Evolutionary conservation across 2,113 vertebrate species (phyloP), one percentile per base, ranked within the genome.

Genomic region (Trichomycterus rosablanca): DNA sequence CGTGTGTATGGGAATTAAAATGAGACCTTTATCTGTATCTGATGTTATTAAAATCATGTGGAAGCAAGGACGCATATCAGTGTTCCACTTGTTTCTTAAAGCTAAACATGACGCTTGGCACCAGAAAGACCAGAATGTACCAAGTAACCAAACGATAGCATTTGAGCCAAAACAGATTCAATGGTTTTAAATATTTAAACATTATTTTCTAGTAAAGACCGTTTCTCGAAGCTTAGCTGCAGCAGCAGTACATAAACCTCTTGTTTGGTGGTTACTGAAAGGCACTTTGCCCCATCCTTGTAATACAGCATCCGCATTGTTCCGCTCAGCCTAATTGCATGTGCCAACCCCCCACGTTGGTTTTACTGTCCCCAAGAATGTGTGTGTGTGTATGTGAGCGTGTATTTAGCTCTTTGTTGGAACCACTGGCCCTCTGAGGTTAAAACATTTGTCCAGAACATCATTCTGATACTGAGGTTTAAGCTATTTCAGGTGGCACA

Each of bases 271-370:
- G 24, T 26, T 40, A 26, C 19, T 35, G 10, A 14, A 7, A 19
- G 15, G 7, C 7, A 28, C 45, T 43, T 18, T 65, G 16, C 40
- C 28, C 3, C 4, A 44, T 49, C n/a, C 23, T 4, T 40, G 46
- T 51, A 34, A 19, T 56, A 61, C 35, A 43, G 14, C 45, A 40
- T 53, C 24, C 37, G 4, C 30, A 23, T 59, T 59, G 11, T 35
- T 48, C 15, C 20, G 35, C 5, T 15, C 44, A 28, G 44, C 30
- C 32, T 40, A 37, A 56, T 45, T 52, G 34, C 49, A 19, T 32
- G 28, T 34, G 24, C n/a, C 32, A 48, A 26, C 52, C 51, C 19
- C 22, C n/a, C 26, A 50, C 7, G 2, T 10, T 32, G 37, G 4
- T n/a, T 22, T 9, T n/a, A n/a, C 8, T 34, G 9, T 34, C 26